Evolutionary conservation across 2,797 vertebrate genomes (phyloP).

Genomic region (Malurus leucopterus): DNA sequence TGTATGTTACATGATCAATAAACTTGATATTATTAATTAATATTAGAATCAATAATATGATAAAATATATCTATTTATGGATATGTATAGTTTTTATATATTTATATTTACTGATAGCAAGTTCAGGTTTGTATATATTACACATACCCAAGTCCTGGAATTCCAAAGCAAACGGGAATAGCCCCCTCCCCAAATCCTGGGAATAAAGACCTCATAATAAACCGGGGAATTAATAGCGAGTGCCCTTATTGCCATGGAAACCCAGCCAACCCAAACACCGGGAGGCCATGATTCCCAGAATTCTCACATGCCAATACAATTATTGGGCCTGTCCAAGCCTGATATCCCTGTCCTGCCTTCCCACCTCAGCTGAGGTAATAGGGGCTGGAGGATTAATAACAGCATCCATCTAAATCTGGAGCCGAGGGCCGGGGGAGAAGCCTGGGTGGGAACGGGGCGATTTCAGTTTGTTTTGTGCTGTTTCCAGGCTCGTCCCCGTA

Average conservation of each 20-base stretch:
- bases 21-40: no score
- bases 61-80: no score
- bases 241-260: slow-evolving; percentile 13
- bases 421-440: not conserved
- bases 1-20: no score
- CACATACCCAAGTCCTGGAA: accelerated
- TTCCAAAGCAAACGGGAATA: not conserved
- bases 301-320: slow-evolving; percentile 20
- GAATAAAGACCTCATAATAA: not conserved
- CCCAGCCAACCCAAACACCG: slow-evolving; percentile 1
- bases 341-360: not conserved
- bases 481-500: slow-evolving; percentile 35
- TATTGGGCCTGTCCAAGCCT: accelerated
- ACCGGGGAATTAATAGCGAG: not conserved
- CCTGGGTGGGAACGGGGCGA: slow-evolving; percentile 1
- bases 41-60: no score
- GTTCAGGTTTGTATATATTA: accelerated
- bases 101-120: not conserved
- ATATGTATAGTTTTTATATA: no score
- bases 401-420: not conserved
- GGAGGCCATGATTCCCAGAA: slow-evolving; percentile 31
- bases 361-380: slow-evolving; percentile 5
- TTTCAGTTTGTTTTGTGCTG: slow-evolving; percentile 54
- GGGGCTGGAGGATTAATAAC: not conserved
- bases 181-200: not conserved